Base-by-base conservation (phyloP, 37 sponge, comb jelly and placozoan genomes). In the Halisarca cf. caerulea region DNA sequence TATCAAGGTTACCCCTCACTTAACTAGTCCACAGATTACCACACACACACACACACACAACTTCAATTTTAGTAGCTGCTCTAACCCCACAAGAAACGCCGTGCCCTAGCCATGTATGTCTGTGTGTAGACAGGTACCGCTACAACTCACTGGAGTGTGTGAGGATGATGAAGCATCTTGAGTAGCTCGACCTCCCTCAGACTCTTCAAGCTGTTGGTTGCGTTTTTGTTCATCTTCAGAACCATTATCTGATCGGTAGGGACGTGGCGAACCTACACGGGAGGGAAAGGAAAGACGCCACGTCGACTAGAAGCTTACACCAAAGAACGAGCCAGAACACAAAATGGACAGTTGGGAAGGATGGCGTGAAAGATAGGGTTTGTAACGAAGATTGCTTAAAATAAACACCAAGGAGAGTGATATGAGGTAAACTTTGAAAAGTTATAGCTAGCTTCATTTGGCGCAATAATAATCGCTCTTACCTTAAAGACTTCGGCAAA, bases 401-500 rank as follows among this genome's bases (percentile, higher is more conserved):
- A n/a, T n/a, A n/a, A n/a, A n/a, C n/a, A n/a, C n/a, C n/a, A n/a
- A n/a, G n/a, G n/a, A n/a, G n/a, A n/a, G n/a, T n/a, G n/a, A n/a
- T n/a, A n/a, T n/a, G n/a, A n/a, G n/a, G n/a, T n/a, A n/a, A n/a
- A n/a, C n/a, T n/a, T n/a, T n/a, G n/a, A n/a, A n/a, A n/a, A n/a
- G n/a, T n/a, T n/a, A n/a, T n/a, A n/a, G n/a, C n/a, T n/a, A n/a
- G n/a, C n/a, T n/a, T n/a, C n/a, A n/a, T n/a, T n/a, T n/a, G n/a
- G n/a, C n/a, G n/a, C n/a, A n/a, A n/a, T n/a, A n/a, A n/a, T n/a
- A n/a, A n/a, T 11, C 51, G 17, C 14, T 30, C 59, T 37, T n/a
- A 95, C 95, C 94, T 92, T 95, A 60, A 80, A 92, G 18, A 95
- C 95, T 78, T 92, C 86, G 2, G 95, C 92, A 89, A 85, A 95